Base-by-base conservation (phyloP, 2,888 invertebrate species). In the Phalangium opilio region DNA sequence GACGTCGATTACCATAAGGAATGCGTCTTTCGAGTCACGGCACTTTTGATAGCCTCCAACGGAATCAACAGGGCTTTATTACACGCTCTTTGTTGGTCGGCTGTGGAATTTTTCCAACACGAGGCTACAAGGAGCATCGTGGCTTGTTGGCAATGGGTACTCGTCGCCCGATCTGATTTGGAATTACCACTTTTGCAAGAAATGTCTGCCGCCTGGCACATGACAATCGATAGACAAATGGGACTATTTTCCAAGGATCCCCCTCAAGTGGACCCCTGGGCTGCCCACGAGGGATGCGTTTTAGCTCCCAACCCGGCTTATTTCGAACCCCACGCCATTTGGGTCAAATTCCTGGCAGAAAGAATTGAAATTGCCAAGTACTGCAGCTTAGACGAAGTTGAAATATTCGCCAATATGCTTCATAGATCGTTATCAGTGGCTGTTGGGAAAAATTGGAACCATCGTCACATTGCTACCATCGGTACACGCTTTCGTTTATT, bases 61-160 rank as follows among this genome's bases (percentile, higher is more conserved):
- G 82, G 81, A 27, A 67, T 81, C 0, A 77, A 85, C 58, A 76
- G 78, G 51, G 76, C 76, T 32, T 68, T 98, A 44, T 69, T 98
- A 45, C 87, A 91, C 62, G 79, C 80, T 32, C 75, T 90, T 27
- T 80, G 87, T 3, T 83, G 83, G 73, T 84, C 87, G 0, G 85
- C 91, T 63, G 79, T 93, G 14, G 81, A 84, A 57, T 72, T 90
- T 38, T 99, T 98, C 69, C 68, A 68, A 1, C 82, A 83, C 56
- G 79, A 81, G 49, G 83, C 91, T 0, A 83, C 95, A 73, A 79
- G 81, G 44, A 79, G 87, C 0, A 86, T 91, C 0, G 82, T 95
- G 8, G 89, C 91, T 61, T 96, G 96, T 66, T 99, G 98, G 98
- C 91, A 93, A 61, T 99, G 98, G 98, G 73, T 98, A 50, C 75